Evolutionary conservation across 2,113 vertebrate genomes (phyloP).

Genomic region (Hippocampus mohnikei): DNA sequence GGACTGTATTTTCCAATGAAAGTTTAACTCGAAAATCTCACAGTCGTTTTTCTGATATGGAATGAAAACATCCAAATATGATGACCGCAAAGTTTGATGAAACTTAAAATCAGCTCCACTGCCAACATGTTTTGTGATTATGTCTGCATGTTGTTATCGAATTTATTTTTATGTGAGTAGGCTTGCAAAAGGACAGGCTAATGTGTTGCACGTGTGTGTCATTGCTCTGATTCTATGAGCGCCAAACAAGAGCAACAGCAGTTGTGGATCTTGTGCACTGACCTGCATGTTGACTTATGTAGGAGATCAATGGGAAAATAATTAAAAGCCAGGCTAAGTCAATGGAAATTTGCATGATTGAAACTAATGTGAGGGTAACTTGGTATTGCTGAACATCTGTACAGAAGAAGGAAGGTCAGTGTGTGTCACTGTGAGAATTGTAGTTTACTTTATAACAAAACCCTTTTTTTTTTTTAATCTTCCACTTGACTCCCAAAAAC

Average conservation of each 20-base stretch:
- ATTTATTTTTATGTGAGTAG: background rate
- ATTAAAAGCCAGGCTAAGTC: slow-evolving; percentile 61
- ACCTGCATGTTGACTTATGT: slow-evolving; percentile 46
- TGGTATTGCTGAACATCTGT: background rate
- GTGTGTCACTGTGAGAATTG: no score
- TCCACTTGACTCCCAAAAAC: no score
- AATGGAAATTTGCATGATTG: slow-evolving; percentile 65
- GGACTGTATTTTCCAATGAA: background rate
- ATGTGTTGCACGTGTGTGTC: background rate
- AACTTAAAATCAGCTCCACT: background rate
- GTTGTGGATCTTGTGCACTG: slow-evolving; percentile 37
- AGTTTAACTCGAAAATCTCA: background rate
- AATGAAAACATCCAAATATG: background rate
- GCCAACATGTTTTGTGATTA: background rate
- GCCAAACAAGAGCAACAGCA: slow-evolving; percentile 16
- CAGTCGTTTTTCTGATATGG: background rate
- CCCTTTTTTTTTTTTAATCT: no score
- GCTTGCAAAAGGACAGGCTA: background rate
- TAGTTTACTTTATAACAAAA: no score
- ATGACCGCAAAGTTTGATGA: background rate
- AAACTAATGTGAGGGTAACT: slow-evolving; percentile 43
- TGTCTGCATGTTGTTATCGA: background rate
- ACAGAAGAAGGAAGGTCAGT: no score
- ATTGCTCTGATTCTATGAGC: slow-evolving; percentile 4
- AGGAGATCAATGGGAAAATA: slow-evolving; percentile 69